phyloP scores from a whole-genome alignment of 1,140 invertebrate genomes.

The Lethocerus indicus region DNA sequence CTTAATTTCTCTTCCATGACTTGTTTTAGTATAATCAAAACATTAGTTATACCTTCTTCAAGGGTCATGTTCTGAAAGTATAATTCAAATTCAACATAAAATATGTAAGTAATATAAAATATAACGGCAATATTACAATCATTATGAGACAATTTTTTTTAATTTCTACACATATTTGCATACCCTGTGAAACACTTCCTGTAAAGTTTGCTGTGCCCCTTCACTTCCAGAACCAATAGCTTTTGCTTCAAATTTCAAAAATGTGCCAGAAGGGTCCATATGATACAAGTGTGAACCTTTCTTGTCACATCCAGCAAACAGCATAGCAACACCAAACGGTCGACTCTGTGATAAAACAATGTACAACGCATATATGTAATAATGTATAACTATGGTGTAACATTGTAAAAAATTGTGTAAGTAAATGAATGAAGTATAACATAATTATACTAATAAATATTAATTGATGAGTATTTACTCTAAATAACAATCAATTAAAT shows the following conservation, averaged over 20 bases:
- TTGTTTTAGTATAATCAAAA: slow-evolving; percentile 92
- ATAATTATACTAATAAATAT: no score
- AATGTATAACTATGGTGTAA: not conserved
- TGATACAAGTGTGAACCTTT: slow-evolving; percentile 82
- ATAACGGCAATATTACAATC: slow-evolving; percentile 2
- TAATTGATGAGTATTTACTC: no score
- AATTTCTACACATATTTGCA: not conserved
- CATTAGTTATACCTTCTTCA: slow-evolving; percentile 83
- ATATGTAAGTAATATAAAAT: not conserved
- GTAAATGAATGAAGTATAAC: no score
- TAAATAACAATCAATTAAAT: no score
- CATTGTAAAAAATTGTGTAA: no score
- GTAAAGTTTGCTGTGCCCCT: slow-evolving; percentile 93
- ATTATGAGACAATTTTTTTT: slow-evolving; percentile 7
- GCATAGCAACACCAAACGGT: slow-evolving; percentile 94
- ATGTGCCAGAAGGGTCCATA: slow-evolving; percentile 97
- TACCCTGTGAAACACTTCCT: slow-evolving; percentile 73
- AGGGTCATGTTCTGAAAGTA: slow-evolving; percentile 79
- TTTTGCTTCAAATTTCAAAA: slow-evolving; percentile 95
- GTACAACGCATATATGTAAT: no score
- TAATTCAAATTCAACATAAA: slow-evolving; percentile 15
- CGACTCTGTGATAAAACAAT: slow-evolving; percentile 59
- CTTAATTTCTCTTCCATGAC: slow-evolving; percentile 99
- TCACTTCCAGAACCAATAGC: slow-evolving; percentile 98
- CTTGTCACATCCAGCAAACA: slow-evolving; percentile 75